Evolutionary conservation across 2,888 invertebrate species (phyloP), one percentile per base, ranked within the genome.

Genomic region (Hymenopus coronatus): DNA sequence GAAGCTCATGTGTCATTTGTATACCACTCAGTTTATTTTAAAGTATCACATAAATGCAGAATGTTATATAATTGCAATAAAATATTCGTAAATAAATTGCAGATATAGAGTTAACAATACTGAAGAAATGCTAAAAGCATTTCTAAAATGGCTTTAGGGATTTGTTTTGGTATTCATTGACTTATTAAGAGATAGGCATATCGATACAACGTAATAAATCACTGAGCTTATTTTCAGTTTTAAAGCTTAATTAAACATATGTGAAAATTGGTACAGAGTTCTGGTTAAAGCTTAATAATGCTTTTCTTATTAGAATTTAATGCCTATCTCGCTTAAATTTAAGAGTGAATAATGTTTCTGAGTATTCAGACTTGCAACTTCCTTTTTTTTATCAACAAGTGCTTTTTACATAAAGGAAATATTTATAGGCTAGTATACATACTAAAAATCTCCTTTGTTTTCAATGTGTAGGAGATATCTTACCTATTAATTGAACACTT

Each of bases 401-500:
- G 88, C 85, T 84, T 70, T n/a, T 88, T 88, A 88, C 84, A 88
- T 70, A 70, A 82, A 85, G 88, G 85, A 85, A 88, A 88, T 87
- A 86, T 88, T 28, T 70, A 86, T 81, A 86, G 85, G 86, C 89
- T 89, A 89, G 83, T 89, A 70, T 70, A 89, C 28, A 25, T 89
- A 89, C 89, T 89, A 89, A 85, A 89, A 82, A n/a, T 87, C 83
- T 83, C 87, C 87, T 30, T 33, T 28, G 46, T 46, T 33, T 84
- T 33, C 40, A 33, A n/a, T n/a, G n/a, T 84, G 84, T 28, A 27
- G 85, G 46, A 85, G 85, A 85, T 14, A 85, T 54, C 85, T 85
- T 54, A 85, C 28, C 84, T 83, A 88, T 88, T 88, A 88, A 81
- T 83, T 89, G 89, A 88, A 89, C 89, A 89, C 89, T 84, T 88